Conservation (phyloP, 2,797 vertebrate species). For the Parambassis ranga region DNA sequence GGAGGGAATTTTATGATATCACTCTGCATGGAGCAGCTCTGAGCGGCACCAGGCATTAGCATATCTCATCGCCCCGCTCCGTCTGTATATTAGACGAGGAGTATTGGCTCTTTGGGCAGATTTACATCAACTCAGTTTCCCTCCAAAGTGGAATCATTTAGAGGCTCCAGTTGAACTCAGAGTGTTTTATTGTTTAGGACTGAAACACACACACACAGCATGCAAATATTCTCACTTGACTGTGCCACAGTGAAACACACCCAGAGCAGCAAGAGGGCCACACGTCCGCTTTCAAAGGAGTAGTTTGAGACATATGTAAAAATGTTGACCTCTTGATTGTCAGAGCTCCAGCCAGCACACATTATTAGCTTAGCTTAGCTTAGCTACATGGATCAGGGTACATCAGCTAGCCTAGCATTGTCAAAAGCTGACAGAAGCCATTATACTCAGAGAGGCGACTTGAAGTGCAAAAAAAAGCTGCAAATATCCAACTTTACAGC, state of each 20-base stretch:
- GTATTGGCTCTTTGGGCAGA: conserved; percentile 44
- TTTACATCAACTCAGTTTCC: conserved; percentile 50
- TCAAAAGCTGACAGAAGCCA: no score
- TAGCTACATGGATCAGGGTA: no score
- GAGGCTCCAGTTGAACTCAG: conserved; percentile 11
- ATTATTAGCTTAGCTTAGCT: no score
- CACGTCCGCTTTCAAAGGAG: not conserved
- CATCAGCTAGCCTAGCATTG: no score
- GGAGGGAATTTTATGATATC: conserved; percentile 38
- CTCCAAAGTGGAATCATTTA: conserved; percentile 46
- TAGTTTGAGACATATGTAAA: not conserved
- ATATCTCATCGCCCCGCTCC: conserved; percentile 24
- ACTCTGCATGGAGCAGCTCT: conserved; percentile 27
- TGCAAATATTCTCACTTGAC: not conserved
- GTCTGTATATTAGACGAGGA: conserved; percentile 27
- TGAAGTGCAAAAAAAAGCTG: no score
- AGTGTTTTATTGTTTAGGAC: conserved; percentile 30
- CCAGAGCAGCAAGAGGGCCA: not conserved
- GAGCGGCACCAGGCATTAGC: conserved; percentile 47
- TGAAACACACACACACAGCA: not conserved
- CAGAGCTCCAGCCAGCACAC: no score
- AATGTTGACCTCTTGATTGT: no score
- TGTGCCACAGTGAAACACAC: not conserved
- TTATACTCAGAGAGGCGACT: no score
- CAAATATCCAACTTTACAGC: no score